Percentiles rank a stretch among this genome's conserved stretches.
Conservation (phyloP, 2,888 invertebrate species). For the Taenaris catops region DNA sequence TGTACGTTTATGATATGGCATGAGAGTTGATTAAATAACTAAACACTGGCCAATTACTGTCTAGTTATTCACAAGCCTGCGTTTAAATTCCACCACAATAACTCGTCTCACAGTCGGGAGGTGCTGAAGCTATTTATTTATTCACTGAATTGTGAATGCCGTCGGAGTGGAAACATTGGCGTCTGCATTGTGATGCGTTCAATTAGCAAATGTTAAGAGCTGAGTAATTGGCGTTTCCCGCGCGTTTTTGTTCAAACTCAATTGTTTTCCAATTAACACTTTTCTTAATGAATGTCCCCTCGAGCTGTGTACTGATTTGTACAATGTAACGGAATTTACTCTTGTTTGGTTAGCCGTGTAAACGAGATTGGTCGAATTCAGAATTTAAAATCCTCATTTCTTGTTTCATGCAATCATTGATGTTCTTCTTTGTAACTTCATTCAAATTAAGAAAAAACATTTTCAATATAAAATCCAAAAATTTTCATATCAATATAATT, state of each 20-base stretch:
- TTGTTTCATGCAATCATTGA: too few species aligned
- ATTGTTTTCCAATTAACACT: slow-evolving; percentile 31
- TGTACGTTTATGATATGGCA: too few species aligned
- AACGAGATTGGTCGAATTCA: too few species aligned
- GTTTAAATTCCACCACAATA: slow-evolving; percentile 10
- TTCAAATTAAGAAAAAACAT: too few species aligned
- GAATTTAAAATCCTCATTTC: too few species aligned
- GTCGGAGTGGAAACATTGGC: slow-evolving; percentile 50
- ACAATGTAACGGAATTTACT: slow-evolving; percentile 3
- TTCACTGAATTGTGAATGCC: slow-evolving; percentile 57
- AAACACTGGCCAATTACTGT: slow-evolving; percentile 9
- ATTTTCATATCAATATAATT: too few species aligned
- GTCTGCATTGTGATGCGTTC: slow-evolving; percentile 63
- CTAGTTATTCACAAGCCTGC: slow-evolving; percentile 1
- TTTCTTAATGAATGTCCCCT: slow-evolving; percentile 23
- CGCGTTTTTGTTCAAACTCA: slow-evolving; percentile 27
- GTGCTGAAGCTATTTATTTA: slow-evolving; percentile 58
- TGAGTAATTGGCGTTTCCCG: slow-evolving; percentile 34
- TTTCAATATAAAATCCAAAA: too few species aligned
- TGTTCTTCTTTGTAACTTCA: too few species aligned
- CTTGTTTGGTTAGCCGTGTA: background rate
- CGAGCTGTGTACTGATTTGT: slow-evolving; percentile 11
- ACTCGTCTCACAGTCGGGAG: slow-evolving; percentile 19
- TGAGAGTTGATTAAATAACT: background rate
- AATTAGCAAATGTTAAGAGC: slow-evolving; percentile 46